These are phyloP conservation scores for Liasis olivaceus DNA, from an alignment of 2,797 vertebrate genomes.

Conservation along the genomic window DNA sequence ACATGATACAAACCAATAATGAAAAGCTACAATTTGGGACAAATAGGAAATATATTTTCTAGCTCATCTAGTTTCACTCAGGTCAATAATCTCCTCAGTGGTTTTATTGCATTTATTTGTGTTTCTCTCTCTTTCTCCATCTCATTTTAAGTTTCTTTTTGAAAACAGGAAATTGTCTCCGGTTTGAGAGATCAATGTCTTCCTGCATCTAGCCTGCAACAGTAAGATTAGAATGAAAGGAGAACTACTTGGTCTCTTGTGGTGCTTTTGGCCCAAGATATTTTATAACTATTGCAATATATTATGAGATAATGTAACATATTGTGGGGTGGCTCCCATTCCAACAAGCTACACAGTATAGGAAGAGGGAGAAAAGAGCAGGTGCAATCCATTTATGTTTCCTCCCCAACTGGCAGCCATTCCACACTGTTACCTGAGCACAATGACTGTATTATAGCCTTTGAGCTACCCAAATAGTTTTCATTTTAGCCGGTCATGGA, in stretches of 20 bases:
- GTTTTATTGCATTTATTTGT: slow-evolving; percentile 58
- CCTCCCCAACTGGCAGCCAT: not conserved
- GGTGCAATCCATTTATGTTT: not conserved
- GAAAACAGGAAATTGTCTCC: slow-evolving; percentile 69
- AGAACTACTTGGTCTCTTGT: slow-evolving; percentile 7
- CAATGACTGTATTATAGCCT: not conserved
- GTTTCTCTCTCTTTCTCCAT: slow-evolving; percentile 43
- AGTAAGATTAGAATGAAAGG: slow-evolving; percentile 27
- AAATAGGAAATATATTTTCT: slow-evolving; percentile 51
- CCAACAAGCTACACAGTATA: not conserved
- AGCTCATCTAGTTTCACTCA: slow-evolving; percentile 52
- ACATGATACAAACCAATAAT: slow-evolving; percentile 41
- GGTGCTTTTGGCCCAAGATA: not conserved
- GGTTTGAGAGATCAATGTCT: slow-evolving; percentile 48
- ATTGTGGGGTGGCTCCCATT: not conserved
- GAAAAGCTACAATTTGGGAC: slow-evolving; percentile 32
- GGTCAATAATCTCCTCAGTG: slow-evolving; percentile 53
- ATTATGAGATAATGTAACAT: not conserved
- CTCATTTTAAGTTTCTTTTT: slow-evolving; percentile 57
- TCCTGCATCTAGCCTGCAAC: slow-evolving; percentile 29
- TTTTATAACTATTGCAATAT: not conserved
- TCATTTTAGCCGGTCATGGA: not conserved
- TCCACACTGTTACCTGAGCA: not conserved
- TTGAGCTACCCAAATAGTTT: not conserved
- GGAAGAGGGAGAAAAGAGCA: not conserved